Percentiles rank a stretch among this genome's conserved stretches.
Evolutionary conservation across 1,140 invertebrate species (phyloP).

Genomic region (Zaprionus vittiger): DNA sequence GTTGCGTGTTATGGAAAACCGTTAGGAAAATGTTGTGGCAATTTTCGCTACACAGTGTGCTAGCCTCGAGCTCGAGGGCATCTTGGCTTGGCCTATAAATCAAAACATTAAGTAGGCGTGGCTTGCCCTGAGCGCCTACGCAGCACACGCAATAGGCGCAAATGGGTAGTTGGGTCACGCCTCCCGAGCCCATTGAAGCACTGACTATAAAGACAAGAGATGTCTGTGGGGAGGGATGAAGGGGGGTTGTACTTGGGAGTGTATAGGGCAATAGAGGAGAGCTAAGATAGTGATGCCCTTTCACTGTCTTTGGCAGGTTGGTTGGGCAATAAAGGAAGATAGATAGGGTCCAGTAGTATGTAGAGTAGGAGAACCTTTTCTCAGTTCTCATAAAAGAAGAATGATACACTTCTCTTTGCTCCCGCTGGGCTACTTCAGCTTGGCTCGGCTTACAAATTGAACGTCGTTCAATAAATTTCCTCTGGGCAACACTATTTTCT

Average conservation of each 20-base stretch:
- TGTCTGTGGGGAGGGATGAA: neutral
- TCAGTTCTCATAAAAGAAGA: neutral
- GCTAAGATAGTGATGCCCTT: too few species aligned
- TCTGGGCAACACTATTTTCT: conserved; percentile 16
- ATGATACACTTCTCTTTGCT: neutral
- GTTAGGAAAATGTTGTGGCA: neutral
- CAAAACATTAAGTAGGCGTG: conserved; percentile 79
- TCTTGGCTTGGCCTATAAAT: conserved; percentile 66
- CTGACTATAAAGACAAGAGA: neutral
- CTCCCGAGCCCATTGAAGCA: neutral
- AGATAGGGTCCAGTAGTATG: neutral
- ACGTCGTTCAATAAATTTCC: neutral
- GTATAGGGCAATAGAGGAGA: neutral
- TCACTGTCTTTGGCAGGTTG: neutral
- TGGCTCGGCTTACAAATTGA: conserved; percentile 71
- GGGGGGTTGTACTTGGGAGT: neutral
- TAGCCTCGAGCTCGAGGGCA: conserved; percentile 25
- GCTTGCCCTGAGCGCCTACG: conserved; percentile 25
- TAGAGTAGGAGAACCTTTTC: neutral
- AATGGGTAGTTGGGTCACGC: neutral
- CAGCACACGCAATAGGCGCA: neutral
- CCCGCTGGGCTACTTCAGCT: conserved; percentile 10
- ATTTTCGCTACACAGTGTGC: conserved; percentile 20
- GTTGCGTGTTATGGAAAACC: conserved; percentile 3
- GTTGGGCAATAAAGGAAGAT: neutral